These are phyloP conservation scores for Nerophis lumbriciformis DNA, from an alignment of 2,113 vertebrate species.

Conservation along the genomic window DNA sequence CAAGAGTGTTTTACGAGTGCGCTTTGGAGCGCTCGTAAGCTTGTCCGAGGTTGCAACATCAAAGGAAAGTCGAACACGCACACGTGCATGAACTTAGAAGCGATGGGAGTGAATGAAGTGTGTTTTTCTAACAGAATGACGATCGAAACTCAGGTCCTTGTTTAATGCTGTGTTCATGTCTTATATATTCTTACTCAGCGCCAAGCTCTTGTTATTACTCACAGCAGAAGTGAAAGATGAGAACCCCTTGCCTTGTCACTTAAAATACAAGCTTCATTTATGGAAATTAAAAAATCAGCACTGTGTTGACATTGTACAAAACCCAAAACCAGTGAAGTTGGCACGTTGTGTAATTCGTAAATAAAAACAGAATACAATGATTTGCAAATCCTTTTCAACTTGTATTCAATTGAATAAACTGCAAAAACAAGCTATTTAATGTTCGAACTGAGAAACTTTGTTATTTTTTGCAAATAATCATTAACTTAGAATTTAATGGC, in stretches of 20 bases:
- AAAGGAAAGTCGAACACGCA: conserved; percentile 19
- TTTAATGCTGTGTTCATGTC: not conserved
- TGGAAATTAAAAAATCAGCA: too few species aligned
- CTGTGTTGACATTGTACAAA: too few species aligned
- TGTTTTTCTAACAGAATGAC: too few species aligned
- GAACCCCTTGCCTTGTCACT: not conserved
- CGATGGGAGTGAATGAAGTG: conserved; percentile 2
- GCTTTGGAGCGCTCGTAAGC: conserved; percentile 15
- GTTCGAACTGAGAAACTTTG: too few species aligned
- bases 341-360: too few species aligned
- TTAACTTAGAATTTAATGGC: too few species aligned
- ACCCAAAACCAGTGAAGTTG: too few species aligned
- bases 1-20: conserved; percentile 31
- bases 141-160: conserved; percentile 17
- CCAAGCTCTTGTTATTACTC: conserved; percentile 33
- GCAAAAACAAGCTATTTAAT: too few species aligned
- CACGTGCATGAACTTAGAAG: not conserved
- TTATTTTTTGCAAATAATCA: too few species aligned
- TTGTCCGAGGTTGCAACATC: conserved; percentile 40
- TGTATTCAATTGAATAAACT: too few species aligned
- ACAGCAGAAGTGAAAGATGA: conserved; percentile 40
- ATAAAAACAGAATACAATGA: too few species aligned
- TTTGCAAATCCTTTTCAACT: too few species aligned
- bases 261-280: not conserved
- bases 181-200: not conserved